Base-by-base conservation (phyloP, 2,113 vertebrate genomes). In the Dinomys branickii region DNA sequence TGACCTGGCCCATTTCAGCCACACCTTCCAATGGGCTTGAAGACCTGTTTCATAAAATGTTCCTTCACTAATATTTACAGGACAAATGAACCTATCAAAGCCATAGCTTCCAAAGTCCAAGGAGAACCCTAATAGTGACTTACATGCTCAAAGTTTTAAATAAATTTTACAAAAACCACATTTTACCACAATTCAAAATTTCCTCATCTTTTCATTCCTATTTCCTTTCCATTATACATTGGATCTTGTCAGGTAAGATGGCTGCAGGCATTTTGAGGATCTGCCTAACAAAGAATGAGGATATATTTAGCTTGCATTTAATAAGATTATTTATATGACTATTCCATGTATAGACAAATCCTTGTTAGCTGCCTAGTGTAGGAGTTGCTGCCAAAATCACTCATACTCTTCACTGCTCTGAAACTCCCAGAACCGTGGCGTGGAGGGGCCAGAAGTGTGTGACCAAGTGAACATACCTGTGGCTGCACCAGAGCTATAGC, bases 401-500 rank as follows among this genome's bases (percentile, higher is more conserved):
- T 75, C 30, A 6, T n/a, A 38, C 26, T 16, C 35, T 14, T 5
- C 6, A 10, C 6, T 38, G 16, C 7, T 56, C 59, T 1, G 26
- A 85, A 19, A 65, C 12, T 65, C 4, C 1, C 65, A 88, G 38
- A 50, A 75, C 1, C 5, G 0, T 11, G 38, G 35, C 35, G 35
- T 0, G 11, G 24, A 81, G 67, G 2, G 56, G 50, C 50, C 1
- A 61, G 44, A 83, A 78, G 24, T 44, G 12, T 8, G 12, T 56
- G 65, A 10, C 44, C 14, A 52, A 2, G 14, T 41, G 56, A 75
- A 22, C 12, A 50, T 6, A 59, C 5, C 35, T 26, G 24, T 38
- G 41, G 11, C 19, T 41, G 6, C 10, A 3, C 35, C 38, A 78
- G 0, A 0, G 19, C 7, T 47, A 78, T 0, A 0, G 19, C 7